Conservation (phyloP, 1,140 invertebrate species). For the Vollenhovia emeryi region DNA sequence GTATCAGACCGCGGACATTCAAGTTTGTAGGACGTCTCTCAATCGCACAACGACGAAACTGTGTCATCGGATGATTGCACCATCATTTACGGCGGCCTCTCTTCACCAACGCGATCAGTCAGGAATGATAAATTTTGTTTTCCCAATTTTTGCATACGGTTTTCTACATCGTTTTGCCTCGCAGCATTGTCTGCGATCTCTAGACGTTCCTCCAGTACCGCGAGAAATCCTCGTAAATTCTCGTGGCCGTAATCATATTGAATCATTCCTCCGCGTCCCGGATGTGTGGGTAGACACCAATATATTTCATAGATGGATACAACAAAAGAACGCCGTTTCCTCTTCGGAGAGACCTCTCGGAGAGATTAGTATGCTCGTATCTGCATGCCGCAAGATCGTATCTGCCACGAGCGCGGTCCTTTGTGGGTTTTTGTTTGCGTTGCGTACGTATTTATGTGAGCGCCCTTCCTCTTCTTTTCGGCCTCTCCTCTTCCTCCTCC, state of each 20-base stretch:
- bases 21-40: constrained; percentile 54
- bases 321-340: constrained; percentile 71
- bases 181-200: constrained; percentile 17
- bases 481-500: constrained; percentile 59
- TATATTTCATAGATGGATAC: constrained; percentile 74
- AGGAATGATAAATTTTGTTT: background rate
- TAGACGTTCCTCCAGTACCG: background rate
- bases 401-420: constrained; percentile 81
- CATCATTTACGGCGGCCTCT: background rate
- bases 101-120: background rate
- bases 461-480: constrained; percentile 75
- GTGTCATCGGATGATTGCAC: background rate
- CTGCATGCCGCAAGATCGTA: constrained; percentile 84
- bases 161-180: constrained; percentile 18
- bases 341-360: constrained; percentile 55
- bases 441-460: constrained; percentile 83
- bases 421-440: constrained; percentile 83
- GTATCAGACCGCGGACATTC: constrained; percentile 67
- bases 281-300: constrained; percentile 58
- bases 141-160: background rate
- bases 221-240: constrained; percentile 63
- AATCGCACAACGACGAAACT: background rate
- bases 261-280: constrained; percentile 68
- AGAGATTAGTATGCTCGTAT: constrained; percentile 84
- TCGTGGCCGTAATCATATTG: constrained; percentile 66